phyloP scores from a whole-genome alignment of 2,113 vertebrate genomes.

The Cyprinodon brontotheroides region DNA sequence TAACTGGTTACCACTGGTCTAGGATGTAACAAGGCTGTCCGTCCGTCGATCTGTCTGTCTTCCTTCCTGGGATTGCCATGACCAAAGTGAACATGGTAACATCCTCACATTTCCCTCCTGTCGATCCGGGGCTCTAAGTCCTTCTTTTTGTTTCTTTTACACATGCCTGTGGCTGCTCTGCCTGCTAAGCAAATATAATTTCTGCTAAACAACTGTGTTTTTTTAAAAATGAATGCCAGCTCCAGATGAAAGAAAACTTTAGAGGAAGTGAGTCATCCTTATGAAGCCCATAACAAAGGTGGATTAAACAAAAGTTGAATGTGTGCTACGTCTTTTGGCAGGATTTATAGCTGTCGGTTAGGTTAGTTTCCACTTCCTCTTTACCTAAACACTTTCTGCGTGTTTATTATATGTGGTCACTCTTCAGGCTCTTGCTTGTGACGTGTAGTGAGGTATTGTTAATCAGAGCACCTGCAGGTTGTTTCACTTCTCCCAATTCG shows the following conservation, averaged over 20 bases:
- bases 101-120: slow-evolving; percentile 1
- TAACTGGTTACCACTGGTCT: too few relatives aligned
- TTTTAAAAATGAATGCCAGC: slow-evolving; percentile 45
- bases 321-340: neutral
- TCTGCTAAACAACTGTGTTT: slow-evolving; percentile 38
- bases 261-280: slow-evolving; percentile 33
- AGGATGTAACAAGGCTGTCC: too few relatives aligned
- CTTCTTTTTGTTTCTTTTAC: slow-evolving; percentile 36
- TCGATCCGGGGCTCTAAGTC: slow-evolving; percentile 28
- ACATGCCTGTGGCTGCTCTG: neutral
- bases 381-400: slow-evolving; percentile 46
- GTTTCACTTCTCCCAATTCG: slow-evolving; percentile 36
- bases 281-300: slow-evolving; percentile 16
- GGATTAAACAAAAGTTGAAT: slow-evolving; percentile 16
- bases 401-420: slow-evolving; percentile 61
- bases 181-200: slow-evolving; percentile 31
- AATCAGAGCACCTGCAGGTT: slow-evolving; percentile 53
- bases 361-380: slow-evolving; percentile 45
- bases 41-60: too few relatives aligned
- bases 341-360: slow-evolving; percentile 33
- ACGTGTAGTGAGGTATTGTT: slow-evolving; percentile 33
- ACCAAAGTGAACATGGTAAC: neutral
- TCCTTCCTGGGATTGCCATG: neutral
- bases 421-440: slow-evolving; percentile 38
- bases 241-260: slow-evolving; percentile 26